Conservation (phyloP, 2,797 vertebrate genomes). For the Enteromius afrohamiltoni region DNA sequence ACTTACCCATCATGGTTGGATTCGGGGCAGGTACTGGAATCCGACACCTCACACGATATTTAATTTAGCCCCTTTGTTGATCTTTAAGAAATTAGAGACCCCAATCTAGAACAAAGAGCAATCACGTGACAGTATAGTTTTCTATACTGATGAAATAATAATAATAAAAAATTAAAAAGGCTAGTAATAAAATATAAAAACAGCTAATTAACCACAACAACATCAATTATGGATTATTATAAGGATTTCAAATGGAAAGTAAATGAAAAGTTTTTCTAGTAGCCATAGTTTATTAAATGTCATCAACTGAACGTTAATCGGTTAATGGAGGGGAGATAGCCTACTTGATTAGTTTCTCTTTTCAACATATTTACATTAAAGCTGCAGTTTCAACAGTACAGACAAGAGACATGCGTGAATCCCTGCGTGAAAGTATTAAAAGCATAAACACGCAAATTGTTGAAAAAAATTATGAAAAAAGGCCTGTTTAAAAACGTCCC, state of each 20-base stretch:
- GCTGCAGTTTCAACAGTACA: not conserved
- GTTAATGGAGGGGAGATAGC: not conserved
- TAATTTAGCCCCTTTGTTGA: constrained; percentile 49
- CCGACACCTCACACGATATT: constrained; percentile 47
- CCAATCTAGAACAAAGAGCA: constrained; percentile 24
- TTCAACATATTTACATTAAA: not conserved
- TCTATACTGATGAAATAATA: not conserved
- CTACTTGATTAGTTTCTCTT: constrained; percentile 2
- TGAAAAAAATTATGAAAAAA: not conserved
- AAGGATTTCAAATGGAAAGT: not conserved
- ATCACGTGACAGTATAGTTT: not conserved
- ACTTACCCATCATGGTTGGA: constrained; percentile 40
- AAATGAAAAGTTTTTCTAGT: not conserved
- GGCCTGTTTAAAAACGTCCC: not conserved
- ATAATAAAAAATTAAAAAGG: not conserved
- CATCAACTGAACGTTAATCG: not conserved
- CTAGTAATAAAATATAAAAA: not conserved
- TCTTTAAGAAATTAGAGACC: constrained; percentile 42
- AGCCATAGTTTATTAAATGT: not conserved
- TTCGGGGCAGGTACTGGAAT: constrained; percentile 50
- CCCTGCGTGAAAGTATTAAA: not conserved
- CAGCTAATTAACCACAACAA: not conserved
- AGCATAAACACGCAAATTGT: not conserved
- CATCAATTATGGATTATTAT: not conserved
- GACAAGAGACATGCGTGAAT: not conserved